Percentiles rank a stretch among this genome's conserved stretches.
phyloP scores from a whole-genome alignment of 2,113 vertebrate genomes.

The Parus major region DNA sequence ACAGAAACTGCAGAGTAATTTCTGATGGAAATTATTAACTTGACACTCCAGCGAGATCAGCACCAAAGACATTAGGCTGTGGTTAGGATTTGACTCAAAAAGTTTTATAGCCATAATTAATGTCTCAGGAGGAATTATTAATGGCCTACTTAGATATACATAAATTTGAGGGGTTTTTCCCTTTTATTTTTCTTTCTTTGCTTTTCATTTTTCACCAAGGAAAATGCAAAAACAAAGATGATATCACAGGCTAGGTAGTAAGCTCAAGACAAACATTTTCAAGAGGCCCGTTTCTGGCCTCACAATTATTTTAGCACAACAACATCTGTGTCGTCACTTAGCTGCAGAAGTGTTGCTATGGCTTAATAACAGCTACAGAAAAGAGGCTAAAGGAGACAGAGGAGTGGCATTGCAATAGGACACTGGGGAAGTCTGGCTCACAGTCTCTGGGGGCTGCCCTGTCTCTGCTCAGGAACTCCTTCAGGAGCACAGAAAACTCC shows the following conservation, averaged over 20 bases:
- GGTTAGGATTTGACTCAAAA: background rate
- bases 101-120: background rate
- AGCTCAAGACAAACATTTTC: slow-evolving; percentile 26
- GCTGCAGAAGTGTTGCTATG: background rate
- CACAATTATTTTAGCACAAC: background rate
- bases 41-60: background rate
- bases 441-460: background rate
- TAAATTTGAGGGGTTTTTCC: background rate
- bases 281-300: background rate
- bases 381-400: background rate
- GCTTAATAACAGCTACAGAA: background rate
- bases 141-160: background rate
- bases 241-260: background rate
- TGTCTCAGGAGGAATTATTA: background rate
- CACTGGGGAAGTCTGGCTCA: background rate
- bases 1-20: background rate
- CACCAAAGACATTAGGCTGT: background rate
- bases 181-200: background rate
- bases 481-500: background rate
- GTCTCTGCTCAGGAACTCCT: background rate
- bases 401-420: background rate
- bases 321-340: background rate
- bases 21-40: background rate
- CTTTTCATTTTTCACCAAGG: background rate
- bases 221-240: background rate